These are phyloP conservation scores for Pelusios castaneus DNA, from an alignment of 2,113 vertebrate species.

Conservation along the genomic window DNA sequence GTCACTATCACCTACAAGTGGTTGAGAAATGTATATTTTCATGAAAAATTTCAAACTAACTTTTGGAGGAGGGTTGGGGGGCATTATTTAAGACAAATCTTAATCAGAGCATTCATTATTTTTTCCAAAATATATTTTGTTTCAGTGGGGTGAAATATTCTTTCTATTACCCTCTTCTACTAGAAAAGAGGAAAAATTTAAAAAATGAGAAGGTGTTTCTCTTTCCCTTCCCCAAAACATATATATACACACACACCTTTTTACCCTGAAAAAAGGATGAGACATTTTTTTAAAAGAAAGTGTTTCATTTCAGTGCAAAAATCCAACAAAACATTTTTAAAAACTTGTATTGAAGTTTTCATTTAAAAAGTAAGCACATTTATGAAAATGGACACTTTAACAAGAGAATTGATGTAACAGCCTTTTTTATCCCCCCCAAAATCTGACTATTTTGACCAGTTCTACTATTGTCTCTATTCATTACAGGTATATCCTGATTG, in stretches of 20 bases:
- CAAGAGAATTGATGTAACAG: not conserved
- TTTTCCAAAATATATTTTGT: not conserved
- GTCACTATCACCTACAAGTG: not conserved
- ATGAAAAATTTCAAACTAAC: not conserved
- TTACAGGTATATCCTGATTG: not conserved
- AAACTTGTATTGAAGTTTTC: not conserved
- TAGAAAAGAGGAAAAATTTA: rapidly evolving
- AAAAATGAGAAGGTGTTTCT: conserved; percentile 3
- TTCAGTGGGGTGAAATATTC: not conserved
- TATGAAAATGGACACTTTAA: not conserved
- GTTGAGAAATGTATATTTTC: not conserved
- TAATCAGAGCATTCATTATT: not conserved
- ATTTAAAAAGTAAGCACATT: not conserved
- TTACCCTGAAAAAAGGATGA: not conserved
- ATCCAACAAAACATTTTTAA: not conserved
- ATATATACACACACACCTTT: not conserved
- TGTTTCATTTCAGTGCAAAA: not conserved
- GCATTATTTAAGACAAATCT: not conserved
- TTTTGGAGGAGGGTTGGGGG: not conserved
- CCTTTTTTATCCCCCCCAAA: not conserved
- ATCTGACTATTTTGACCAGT: not conserved
- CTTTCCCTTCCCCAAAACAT: rapidly evolving
- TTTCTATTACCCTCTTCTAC: not conserved
- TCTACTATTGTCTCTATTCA: not conserved
- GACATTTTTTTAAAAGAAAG: not conserved